These are phyloP conservation scores for Listrodromus nycthemerus DNA, from an alignment of 2,888 invertebrate species.

Conservation along the genomic window DNA sequence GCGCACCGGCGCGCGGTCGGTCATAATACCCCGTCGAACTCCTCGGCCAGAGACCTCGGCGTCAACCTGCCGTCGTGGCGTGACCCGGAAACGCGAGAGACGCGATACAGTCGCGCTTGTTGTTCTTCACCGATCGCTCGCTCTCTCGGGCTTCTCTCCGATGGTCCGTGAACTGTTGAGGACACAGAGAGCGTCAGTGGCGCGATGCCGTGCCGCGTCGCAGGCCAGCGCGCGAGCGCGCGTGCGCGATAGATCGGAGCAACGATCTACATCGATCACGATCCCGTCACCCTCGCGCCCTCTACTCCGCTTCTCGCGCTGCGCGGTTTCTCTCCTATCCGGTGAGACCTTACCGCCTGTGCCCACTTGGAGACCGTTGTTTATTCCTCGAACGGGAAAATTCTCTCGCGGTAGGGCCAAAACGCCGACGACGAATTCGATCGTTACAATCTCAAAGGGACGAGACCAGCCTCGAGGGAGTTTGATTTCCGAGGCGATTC, in stretches of 20 bases:
- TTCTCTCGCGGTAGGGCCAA: background rate
- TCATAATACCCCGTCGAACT: slow-evolving; percentile 42
- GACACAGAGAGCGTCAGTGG: slow-evolving; percentile 63
- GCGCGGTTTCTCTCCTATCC: slow-evolving; percentile 24
- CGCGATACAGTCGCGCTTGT: slow-evolving; percentile 32
- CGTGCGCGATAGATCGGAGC: slow-evolving; percentile 75
- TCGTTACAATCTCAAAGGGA: background rate
- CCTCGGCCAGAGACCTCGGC: slow-evolving; percentile 64
- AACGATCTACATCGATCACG: slow-evolving; percentile 83
- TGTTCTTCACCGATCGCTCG: slow-evolving; percentile 39
- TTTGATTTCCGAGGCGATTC: too few species aligned
- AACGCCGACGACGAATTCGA: background rate
- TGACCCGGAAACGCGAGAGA: slow-evolving; percentile 79
- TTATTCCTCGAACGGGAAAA: slow-evolving; percentile 43
- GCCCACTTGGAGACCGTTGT: background rate
- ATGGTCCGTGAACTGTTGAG: slow-evolving; percentile 42
- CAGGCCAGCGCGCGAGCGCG: slow-evolving; percentile 67
- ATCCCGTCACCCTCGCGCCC: slow-evolving; percentile 75
- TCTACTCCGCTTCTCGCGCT: slow-evolving; percentile 17
- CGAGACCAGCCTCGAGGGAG: too few species aligned
- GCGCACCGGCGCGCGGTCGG: slow-evolving; percentile 7
- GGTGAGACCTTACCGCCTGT: slow-evolving; percentile 18
- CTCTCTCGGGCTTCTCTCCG: slow-evolving; percentile 28
- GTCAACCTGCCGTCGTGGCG: slow-evolving; percentile 80
- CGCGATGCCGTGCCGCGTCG: slow-evolving; percentile 64